These are phyloP conservation scores for Emesis furor DNA, from an alignment of 2,888 invertebrate genomes.

Conservation along the genomic window DNA sequence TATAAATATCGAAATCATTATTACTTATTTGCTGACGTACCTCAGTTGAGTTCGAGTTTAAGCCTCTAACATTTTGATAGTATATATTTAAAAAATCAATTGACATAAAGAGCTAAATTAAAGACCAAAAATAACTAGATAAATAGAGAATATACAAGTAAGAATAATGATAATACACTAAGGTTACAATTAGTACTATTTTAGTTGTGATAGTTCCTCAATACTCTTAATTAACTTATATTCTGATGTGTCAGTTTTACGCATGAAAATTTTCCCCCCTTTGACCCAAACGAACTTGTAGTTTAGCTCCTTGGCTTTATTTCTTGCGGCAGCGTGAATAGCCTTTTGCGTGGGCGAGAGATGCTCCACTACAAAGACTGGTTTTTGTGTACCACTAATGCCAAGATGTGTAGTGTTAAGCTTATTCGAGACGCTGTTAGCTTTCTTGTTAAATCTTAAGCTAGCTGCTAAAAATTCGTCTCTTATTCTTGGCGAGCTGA, in stretches of 20 bases:
- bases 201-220: neutral
- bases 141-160: too few relatives aligned
- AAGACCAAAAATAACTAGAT: too few relatives aligned
- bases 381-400: neutral
- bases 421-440: neutral
- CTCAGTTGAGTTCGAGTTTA: conserved; percentile 33
- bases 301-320: conserved; percentile 4
- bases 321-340: neutral
- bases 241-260: conserved; percentile 18
- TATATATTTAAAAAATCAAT: conserved; percentile 36
- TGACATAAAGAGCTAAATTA: neutral
- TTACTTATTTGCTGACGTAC: conserved; percentile 33
- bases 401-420: neutral
- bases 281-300: conserved; percentile 30
- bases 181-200: neutral
- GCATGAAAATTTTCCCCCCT: neutral
- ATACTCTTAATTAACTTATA: neutral
- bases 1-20: conserved; percentile 39
- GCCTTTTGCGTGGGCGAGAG: neutral
- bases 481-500: neutral
- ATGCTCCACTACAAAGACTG: neutral
- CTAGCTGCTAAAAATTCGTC: neutral
- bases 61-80: conserved; percentile 52
- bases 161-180: too few relatives aligned
- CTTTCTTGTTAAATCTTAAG: neutral